Conservation (phyloP, 2,797 vertebrate genomes). For the Sarcophilus harrisii region DNA sequence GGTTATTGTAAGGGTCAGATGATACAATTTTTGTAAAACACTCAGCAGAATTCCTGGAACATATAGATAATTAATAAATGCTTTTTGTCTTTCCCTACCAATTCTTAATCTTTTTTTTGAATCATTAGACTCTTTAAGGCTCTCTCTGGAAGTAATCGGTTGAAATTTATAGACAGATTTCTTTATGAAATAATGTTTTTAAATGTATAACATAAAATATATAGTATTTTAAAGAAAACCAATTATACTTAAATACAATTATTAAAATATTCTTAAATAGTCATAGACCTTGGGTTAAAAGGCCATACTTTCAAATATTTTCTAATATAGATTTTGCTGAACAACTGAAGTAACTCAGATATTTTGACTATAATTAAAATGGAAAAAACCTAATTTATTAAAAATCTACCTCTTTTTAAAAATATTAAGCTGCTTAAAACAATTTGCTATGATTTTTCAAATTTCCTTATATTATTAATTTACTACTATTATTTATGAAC, state of each 20-base stretch:
- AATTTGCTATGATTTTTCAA: slow-evolving; percentile 58
- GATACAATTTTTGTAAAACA: background rate
- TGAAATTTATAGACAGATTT: background rate
- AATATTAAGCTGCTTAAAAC: slow-evolving; percentile 63
- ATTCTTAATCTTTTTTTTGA: background rate
- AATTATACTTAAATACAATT: background rate
- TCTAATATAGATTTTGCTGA: background rate
- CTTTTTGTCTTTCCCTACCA: background rate
- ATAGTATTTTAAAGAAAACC: background rate
- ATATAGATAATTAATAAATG: background rate
- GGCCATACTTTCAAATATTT: background rate
- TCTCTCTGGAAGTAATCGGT: background rate
- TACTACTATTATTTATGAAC: slow-evolving; percentile 69
- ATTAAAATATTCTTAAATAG: background rate
- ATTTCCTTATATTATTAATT: slow-evolving; percentile 64
- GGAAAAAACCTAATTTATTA: background rate
- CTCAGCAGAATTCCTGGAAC: background rate
- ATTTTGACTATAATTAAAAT: background rate
- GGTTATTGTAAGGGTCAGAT: background rate
- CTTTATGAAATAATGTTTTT: background rate
- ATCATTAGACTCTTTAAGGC: background rate
- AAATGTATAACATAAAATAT: background rate
- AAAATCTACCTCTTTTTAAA: slow-evolving; percentile 21
- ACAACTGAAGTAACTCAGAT: background rate
- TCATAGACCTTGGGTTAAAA: background rate